phyloP scores from a whole-genome alignment of 2,797 vertebrate species.

The Fundulus diaphanus region DNA sequence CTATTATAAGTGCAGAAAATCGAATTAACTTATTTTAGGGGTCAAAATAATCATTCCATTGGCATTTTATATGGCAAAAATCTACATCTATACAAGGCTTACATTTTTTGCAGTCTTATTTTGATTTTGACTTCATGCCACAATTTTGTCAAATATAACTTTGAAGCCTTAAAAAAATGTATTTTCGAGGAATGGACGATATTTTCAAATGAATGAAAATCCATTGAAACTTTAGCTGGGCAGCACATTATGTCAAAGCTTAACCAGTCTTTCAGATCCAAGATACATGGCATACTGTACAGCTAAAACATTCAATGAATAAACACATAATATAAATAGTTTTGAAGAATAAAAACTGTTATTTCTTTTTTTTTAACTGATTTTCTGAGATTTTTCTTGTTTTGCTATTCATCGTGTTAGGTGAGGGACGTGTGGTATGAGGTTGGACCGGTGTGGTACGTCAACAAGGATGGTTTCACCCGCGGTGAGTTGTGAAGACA shows the following conservation, averaged over 20 bases:
- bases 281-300: background rate
- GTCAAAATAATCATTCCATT: too few species aligned
- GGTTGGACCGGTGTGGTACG: slow-evolving; percentile 89
- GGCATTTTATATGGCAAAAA: too few species aligned
- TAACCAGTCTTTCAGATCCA: too few species aligned
- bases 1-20: too few species aligned
- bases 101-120: background rate
- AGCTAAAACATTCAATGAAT: background rate
- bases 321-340: background rate
- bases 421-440: slow-evolving; percentile 90
- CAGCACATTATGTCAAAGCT: too few species aligned
- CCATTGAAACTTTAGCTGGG: too few species aligned
- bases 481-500: slow-evolving; percentile 79
- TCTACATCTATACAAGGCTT: background rate
- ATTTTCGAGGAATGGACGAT: background rate
- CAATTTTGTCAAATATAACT: background rate
- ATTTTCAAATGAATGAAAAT: background rate
- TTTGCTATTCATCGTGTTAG: slow-evolving; percentile 15
- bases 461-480: slow-evolving; percentile 85
- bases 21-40: too few species aligned
- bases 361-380: background rate
- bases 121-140: background rate
- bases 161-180: background rate
- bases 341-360: background rate
- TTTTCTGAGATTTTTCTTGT: background rate